These are phyloP conservation scores for Falco punctatus DNA, from an alignment of 2,113 vertebrate genomes.

Conservation along the genomic window DNA sequence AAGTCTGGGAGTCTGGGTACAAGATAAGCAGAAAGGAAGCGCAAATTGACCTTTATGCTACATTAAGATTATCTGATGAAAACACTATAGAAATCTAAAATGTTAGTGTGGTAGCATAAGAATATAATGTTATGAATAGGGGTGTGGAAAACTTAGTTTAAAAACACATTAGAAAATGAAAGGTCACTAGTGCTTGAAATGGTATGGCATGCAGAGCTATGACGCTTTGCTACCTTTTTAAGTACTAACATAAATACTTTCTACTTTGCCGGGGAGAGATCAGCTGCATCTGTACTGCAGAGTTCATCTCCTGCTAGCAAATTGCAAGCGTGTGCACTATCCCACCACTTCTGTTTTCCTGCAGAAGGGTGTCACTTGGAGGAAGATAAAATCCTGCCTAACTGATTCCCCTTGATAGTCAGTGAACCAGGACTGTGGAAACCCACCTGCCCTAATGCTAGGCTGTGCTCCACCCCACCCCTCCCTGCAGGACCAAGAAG, in stretches of 20 bases:
- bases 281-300: neutral
- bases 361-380: neutral
- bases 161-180: neutral
- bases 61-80: neutral
- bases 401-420: rapidly evolving
- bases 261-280: neutral
- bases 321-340: neutral
- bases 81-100: neutral
- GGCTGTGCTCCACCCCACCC: neutral
- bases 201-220: neutral
- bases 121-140: neutral
- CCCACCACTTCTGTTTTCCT: neutral
- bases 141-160: neutral
- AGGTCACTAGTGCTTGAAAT: neutral
- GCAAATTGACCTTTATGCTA: neutral
- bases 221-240: neutral
- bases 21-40: neutral
- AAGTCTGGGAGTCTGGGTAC: neutral
- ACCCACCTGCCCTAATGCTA: neutral
- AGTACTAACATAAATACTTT: neutral
- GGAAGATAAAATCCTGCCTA: neutral
- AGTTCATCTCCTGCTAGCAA: neutral
- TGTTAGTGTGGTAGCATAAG: neutral
- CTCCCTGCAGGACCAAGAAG: neutral
- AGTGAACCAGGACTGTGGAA: neutral